phyloP scores from a whole-genome alignment of 2,888 invertebrate genomes.

The Rambutsinella grinnellia region DNA sequence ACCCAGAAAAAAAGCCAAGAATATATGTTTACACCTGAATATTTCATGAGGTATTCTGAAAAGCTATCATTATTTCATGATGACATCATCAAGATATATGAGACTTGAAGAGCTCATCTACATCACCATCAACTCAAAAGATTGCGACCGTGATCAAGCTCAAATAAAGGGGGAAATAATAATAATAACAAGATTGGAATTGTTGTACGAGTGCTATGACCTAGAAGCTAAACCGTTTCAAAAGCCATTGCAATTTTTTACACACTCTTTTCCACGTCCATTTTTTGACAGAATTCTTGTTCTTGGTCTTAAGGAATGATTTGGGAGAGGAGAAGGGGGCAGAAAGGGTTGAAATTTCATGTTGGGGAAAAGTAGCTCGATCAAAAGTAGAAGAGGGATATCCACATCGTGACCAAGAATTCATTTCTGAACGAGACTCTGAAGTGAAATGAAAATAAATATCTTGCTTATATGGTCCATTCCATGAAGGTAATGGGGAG shows the following conservation, averaged over 20 bases:
- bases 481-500: conserved; percentile 27
- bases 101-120: too few relatives aligned
- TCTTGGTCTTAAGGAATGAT: not conserved
- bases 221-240: conserved; percentile 17
- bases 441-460: conserved; percentile 31
- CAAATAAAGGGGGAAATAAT: conserved; percentile 28
- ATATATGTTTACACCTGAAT: not conserved
- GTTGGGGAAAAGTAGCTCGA: conserved; percentile 23
- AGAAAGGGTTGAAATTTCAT: not conserved
- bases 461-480: conserved; percentile 12
- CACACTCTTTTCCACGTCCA: too few relatives aligned
- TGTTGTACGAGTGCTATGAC: conserved; percentile 12
- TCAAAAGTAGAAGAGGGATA: conserved; percentile 36
- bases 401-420: conserved; percentile 58
- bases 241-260: not conserved
- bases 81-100: conserved; percentile 30
- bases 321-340: not conserved
- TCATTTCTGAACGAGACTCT: conserved; percentile 44
- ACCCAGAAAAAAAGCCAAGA: too few relatives aligned
- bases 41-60: conserved; percentile 25
- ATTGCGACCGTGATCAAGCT: conserved; percentile 33
- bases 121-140: conserved; percentile 13
- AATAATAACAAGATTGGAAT: conserved; percentile 17
- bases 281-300: too few relatives aligned
- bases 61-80: not conserved